Percentiles rank a stretch among this genome's conserved stretches.
Conservation (phyloP, 2,113 vertebrate species). For the Trogon melanurus region DNA sequence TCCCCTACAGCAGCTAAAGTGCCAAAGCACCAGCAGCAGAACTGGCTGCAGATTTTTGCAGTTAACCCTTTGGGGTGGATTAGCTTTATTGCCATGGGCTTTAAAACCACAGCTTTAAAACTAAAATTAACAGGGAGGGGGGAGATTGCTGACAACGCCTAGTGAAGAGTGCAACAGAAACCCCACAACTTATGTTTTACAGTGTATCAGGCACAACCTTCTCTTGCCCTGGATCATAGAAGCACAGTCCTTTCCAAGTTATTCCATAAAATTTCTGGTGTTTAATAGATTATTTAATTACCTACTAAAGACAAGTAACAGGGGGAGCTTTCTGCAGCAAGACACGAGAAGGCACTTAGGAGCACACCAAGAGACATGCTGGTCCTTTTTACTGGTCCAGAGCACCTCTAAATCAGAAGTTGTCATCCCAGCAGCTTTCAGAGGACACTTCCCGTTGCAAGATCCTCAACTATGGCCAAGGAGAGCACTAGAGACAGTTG, state of each 20-base stretch:
- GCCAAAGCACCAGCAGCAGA: not conserved
- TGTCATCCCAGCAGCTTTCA: not conserved
- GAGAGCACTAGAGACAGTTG: not conserved
- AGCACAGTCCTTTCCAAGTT: not conserved
- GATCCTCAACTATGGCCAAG: not conserved
- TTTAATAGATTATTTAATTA: not conserved
- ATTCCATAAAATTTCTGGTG: not conserved
- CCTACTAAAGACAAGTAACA: not conserved
- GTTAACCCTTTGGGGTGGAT: not conserved
- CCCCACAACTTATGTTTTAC: not conserved
- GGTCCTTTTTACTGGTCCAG: not conserved
- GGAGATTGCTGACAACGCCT: not conserved
- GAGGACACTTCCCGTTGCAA: not conserved
- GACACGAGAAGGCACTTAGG: not conserved
- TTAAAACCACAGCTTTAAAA: not conserved
- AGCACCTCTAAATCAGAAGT: not conserved
- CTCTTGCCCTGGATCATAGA: not conserved
- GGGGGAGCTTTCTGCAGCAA: not conserved
- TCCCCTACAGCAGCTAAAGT: not conserved
- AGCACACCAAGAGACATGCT: not conserved
- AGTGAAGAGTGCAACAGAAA: not conserved
- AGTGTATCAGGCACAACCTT: not conserved
- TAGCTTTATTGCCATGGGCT: not conserved
- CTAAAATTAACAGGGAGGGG: not conserved
- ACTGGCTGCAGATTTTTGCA: not conserved